Conservation (phyloP, 2,888 invertebrate genomes). For the Creontiades dilutus region DNA sequence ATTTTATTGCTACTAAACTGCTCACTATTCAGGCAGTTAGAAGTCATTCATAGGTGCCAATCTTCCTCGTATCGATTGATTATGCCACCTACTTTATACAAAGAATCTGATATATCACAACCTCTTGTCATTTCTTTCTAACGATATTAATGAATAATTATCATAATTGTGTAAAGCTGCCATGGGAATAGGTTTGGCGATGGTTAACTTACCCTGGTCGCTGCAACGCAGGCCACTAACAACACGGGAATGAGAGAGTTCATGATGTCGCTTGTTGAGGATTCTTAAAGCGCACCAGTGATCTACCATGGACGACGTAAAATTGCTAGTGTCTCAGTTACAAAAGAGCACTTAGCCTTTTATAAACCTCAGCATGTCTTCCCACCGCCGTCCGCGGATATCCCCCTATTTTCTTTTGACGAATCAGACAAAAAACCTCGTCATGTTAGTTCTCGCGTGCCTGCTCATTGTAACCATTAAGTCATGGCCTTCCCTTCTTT, state of each 20-base stretch:
- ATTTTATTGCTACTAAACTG: too few relatives aligned
- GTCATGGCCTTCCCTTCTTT: constrained; percentile 18
- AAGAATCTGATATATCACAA: too few relatives aligned
- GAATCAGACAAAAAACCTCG: constrained; percentile 24
- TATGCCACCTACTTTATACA: too few relatives aligned
- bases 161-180: too few relatives aligned
- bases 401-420: constrained; percentile 22
- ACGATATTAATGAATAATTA: too few relatives aligned
- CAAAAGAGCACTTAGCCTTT: not conserved
- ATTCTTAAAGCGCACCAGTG: not conserved
- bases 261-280: not conserved
- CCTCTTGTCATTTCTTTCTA: too few relatives aligned
- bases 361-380: not conserved
- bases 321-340: not conserved
- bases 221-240: not conserved
- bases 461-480: constrained; percentile 42
- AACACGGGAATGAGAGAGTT: constrained; percentile 1
- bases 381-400: not conserved
- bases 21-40: too few relatives aligned
- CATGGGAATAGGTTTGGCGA: too few relatives aligned
- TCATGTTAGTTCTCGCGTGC: constrained; percentile 28
- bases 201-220: not conserved
- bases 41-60: too few relatives aligned
- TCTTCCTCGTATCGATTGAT: too few relatives aligned
- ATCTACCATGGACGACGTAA: constrained; percentile 3